These are phyloP conservation scores for Gambusia yucatana DNA, from an alignment of 2,797 vertebrate genomes.

Conservation along the genomic window DNA sequence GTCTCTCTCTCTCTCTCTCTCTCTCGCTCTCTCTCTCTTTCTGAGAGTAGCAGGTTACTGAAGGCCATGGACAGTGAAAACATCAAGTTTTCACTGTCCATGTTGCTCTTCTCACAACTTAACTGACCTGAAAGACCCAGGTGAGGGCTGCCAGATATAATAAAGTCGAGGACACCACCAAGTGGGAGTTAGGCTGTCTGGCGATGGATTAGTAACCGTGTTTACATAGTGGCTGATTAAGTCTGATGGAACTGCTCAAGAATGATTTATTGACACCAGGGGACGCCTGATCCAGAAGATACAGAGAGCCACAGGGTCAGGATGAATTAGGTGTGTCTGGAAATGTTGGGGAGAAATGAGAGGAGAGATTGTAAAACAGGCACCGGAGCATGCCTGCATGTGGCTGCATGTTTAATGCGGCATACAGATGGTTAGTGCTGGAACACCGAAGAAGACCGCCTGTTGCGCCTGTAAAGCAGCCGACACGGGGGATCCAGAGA, in stretches of 20 bases:
- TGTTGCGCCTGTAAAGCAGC: slow-evolving; percentile 31
- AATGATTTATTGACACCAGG: slow-evolving; percentile 70
- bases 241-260: slow-evolving; percentile 54
- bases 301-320: slow-evolving; percentile 23
- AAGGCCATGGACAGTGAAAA: slow-evolving; percentile 44
- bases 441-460: slow-evolving; percentile 7
- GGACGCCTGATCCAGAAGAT: slow-evolving; percentile 37
- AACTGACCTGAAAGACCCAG: slow-evolving; percentile 66
- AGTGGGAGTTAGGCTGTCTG: slow-evolving; percentile 60
- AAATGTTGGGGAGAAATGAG: slow-evolving; percentile 4
- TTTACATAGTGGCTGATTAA: slow-evolving; percentile 73
- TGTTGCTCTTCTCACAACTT: slow-evolving; percentile 52
- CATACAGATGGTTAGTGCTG: slow-evolving; percentile 9
- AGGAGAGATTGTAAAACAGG: slow-evolving; percentile 26
- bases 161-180: slow-evolving; percentile 61
- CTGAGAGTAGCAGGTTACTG: slow-evolving; percentile 30
- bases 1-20: slow-evolving; percentile 33
- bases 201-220: slow-evolving; percentile 72
- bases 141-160: slow-evolving; percentile 63
- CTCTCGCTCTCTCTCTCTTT: slow-evolving; percentile 16
- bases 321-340: slow-evolving; percentile 24
- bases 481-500: slow-evolving; percentile 25
- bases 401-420: slow-evolving; percentile 9
- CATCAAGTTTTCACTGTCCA: slow-evolving; percentile 22
- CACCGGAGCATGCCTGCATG: slow-evolving; percentile 7